Percentiles rank a stretch among this genome's conserved stretches.
Evolutionary conservation across 2,113 vertebrate species (phyloP).

Genomic region (Corythornis cristatus): DNA sequence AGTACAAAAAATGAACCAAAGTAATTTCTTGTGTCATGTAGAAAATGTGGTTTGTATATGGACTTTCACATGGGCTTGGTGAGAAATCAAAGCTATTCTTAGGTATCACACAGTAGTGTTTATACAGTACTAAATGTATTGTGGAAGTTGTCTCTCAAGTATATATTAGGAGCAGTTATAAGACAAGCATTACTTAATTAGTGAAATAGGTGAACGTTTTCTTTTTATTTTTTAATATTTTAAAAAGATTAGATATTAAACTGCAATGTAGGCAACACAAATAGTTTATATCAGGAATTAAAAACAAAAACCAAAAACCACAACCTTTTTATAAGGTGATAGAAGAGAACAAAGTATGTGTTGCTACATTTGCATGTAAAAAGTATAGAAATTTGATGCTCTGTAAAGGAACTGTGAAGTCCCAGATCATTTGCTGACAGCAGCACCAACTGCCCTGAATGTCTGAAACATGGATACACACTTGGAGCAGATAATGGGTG

Average conservation of each 20-base stretch:
- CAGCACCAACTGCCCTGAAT: background rate
- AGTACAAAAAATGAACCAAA: background rate
- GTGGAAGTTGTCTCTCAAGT: background rate
- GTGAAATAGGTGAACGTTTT: background rate
- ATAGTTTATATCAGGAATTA: background rate
- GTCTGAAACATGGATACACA: background rate
- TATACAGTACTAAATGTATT: background rate
- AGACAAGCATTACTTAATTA: background rate
- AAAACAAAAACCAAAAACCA: background rate
- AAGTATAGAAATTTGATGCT: background rate
- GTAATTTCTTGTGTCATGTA: background rate
- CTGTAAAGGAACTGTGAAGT: background rate
- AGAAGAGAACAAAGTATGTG: background rate
- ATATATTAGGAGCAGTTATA: background rate
- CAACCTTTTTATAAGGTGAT: background rate
- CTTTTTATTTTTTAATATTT: background rate
- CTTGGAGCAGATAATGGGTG: background rate
- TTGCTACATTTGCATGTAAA: background rate
- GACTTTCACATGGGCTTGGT: background rate
- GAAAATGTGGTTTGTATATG: background rate
- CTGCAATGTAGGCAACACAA: background rate
- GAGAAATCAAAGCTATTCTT: background rate
- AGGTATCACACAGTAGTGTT: background rate
- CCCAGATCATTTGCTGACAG: background rate
- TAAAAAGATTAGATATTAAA: background rate